These are phyloP conservation scores for Ceyx melanurus DNA, from an alignment of 2,113 vertebrate species.

Conservation along the genomic window DNA sequence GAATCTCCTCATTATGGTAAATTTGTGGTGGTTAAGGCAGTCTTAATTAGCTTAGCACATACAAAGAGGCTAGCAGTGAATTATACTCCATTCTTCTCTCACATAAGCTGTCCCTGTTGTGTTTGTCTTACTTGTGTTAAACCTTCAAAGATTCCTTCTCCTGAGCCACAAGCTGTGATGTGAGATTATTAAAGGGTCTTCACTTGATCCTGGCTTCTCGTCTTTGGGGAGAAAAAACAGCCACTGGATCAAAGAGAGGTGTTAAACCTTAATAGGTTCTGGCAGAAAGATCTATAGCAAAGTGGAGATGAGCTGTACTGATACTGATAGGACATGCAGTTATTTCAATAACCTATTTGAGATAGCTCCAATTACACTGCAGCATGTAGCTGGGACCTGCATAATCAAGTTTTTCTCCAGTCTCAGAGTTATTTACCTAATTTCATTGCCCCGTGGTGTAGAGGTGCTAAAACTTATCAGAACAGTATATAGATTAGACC, in stretches of 20 bases:
- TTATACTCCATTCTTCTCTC: neutral
- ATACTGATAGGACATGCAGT: neutral
- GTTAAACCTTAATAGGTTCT: conserved; percentile 42
- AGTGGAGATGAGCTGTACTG: neutral
- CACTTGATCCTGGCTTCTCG: conserved; percentile 27
- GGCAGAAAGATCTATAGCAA: conserved; percentile 32
- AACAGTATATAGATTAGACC: neutral
- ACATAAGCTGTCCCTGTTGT: neutral
- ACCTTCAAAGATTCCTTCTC: neutral
- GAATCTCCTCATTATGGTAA: neutral
- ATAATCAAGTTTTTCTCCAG: neutral
- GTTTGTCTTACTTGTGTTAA: conserved; percentile 24
- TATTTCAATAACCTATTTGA: conserved; percentile 14
- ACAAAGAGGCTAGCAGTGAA: neutral
- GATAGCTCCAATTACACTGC: neutral
- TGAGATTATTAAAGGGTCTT: conserved; percentile 39
- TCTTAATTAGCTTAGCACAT: neutral
- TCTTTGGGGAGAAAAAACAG: neutral
- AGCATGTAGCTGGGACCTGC: neutral
- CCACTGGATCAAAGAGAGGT: conserved; percentile 40
- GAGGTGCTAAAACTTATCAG: neutral
- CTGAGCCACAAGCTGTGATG: conserved; percentile 34
- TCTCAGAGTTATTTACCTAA: neutral
- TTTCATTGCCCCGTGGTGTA: neutral
- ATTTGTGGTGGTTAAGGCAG: neutral